Evolutionary conservation across 2,797 vertebrate species (phyloP).

Genomic region (Callimico goeldii): DNA sequence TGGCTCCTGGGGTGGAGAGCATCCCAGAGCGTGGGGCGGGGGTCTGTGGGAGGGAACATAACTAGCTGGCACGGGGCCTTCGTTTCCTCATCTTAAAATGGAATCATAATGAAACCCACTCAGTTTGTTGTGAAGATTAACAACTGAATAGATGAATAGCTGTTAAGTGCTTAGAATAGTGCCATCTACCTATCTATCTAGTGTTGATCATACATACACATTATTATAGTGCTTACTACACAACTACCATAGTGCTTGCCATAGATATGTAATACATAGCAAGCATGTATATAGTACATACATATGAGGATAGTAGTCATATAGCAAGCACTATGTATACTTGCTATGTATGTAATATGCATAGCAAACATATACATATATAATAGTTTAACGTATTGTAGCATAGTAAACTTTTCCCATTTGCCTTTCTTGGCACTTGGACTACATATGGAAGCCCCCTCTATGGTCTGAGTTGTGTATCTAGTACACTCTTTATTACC

Average conservation of each 20-base stretch:
- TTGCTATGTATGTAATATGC: not conserved
- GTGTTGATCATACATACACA: not conserved
- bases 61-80: not conserved
- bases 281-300: not conserved
- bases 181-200: too few species aligned
- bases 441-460: not conserved
- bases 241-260: not conserved
- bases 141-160: not conserved
- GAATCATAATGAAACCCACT: not conserved
- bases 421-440: not conserved
- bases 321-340: too few species aligned
- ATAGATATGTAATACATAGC: not conserved
- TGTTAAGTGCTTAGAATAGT: not conserved
- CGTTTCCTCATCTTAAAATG: not conserved
- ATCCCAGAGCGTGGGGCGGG: accelerated
- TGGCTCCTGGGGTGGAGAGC: not conserved
- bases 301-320: not conserved
- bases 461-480: not conserved
- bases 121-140: not conserved
- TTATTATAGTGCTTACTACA: not conserved
- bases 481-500: not conserved
- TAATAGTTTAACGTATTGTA: not conserved
- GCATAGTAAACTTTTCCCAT: not conserved
- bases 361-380: not conserved
- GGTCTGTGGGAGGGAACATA: not conserved